These are phyloP conservation scores for Hemibagrus guttatus DNA, from an alignment of 2,797 vertebrate genomes.

Conservation along the genomic window DNA sequence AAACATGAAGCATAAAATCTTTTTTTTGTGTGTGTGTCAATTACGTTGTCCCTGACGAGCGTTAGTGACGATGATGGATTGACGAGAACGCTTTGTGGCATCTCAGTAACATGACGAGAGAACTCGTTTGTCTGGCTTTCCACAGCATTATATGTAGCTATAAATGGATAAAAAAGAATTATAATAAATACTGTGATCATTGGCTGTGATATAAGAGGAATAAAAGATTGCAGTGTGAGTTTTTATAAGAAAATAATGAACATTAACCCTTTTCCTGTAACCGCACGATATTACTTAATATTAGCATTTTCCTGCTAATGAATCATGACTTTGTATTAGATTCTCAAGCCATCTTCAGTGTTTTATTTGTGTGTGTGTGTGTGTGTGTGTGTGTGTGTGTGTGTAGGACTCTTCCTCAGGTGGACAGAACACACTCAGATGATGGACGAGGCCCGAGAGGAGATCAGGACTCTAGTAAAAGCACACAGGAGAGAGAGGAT, in stretches of 20 bases:
- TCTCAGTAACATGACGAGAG: too few relatives aligned
- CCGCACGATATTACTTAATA: not conserved
- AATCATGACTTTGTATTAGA: not conserved
- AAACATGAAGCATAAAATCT: too few relatives aligned
- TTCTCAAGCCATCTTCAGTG: not conserved
- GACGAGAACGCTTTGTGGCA: not conserved
- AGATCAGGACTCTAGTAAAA: conserved; percentile 71
- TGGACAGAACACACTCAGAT: conserved; percentile 75
- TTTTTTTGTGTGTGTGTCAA: too few relatives aligned
- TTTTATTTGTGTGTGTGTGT: not conserved
- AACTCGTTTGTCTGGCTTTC: too few relatives aligned
- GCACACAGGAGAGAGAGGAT: conserved; percentile 55
- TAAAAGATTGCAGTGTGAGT: too few relatives aligned
- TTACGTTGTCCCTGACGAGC: not conserved
- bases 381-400: conserved; percentile 10
- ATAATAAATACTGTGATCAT: not conserved
- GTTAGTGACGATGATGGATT: too few relatives aligned
- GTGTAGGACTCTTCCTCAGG: conserved; percentile 82
- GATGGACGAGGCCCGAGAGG: conserved; percentile 76
- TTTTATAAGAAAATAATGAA: not conserved
- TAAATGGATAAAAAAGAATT: not conserved
- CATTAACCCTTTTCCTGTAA: not conserved
- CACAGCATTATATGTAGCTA: too few relatives aligned
- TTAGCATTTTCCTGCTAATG: too few relatives aligned
- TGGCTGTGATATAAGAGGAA: too few relatives aligned